Conservation (phyloP, 1,140 invertebrate genomes). For the Anoplophora glabripennis region DNA sequence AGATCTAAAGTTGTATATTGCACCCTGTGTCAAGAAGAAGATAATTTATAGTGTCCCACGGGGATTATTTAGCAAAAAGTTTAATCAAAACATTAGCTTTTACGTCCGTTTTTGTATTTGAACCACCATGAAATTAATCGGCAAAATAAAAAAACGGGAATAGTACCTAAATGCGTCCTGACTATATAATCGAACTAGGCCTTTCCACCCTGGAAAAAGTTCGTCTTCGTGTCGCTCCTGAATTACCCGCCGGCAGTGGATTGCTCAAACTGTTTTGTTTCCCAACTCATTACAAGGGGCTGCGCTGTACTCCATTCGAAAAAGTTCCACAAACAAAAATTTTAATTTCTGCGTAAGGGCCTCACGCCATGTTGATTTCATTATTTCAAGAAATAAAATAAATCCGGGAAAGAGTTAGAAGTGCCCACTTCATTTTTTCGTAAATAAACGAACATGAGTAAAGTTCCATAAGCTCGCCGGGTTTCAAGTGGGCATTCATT, state of each 20-base stretch:
- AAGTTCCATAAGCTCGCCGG: neutral
- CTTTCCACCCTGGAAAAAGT: constrained; percentile 24
- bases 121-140: no score
- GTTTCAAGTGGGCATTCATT: neutral
- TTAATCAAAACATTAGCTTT: no score
- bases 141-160: no score
- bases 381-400: constrained; percentile 22
- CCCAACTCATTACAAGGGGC: constrained; percentile 30
- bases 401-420: constrained; percentile 15
- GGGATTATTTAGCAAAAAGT: no score
- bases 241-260: constrained; percentile 21
- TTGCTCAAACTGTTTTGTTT: constrained; percentile 28
- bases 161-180: no score
- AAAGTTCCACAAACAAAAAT: constrained; percentile 32
- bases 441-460: constrained; percentile 2
- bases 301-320: constrained; percentile 28
- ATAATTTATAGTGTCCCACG: no score
- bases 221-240: constrained; percentile 14
- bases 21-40: no score
- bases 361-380: constrained; percentile 30
- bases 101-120: no score
- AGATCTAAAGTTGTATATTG: no score
- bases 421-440: neutral
- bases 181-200: neutral
- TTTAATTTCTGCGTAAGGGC: constrained; percentile 28